Percentiles rank a stretch among this genome's conserved stretches.
Evolutionary conservation across 2,797 vertebrate species (phyloP).

Genomic region (Percopsis omiscomaycus): DNA sequence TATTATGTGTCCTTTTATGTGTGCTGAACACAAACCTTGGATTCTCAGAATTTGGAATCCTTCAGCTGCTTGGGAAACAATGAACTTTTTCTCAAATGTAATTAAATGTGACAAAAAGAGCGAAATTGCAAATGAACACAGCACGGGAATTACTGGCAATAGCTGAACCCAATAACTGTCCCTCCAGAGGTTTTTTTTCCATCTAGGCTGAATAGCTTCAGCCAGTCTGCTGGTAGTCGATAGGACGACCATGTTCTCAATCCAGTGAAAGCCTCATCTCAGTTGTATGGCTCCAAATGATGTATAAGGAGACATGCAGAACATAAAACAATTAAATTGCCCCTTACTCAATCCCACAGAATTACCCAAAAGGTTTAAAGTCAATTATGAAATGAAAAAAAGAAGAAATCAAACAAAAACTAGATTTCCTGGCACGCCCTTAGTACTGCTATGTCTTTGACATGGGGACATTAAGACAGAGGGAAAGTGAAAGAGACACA

Average conservation of each 20-base stretch:
- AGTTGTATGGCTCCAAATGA: constrained; percentile 13
- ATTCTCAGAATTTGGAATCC: constrained; percentile 56
- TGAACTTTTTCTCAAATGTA: constrained; percentile 57
- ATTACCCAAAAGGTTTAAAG: background rate
- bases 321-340: constrained; percentile 22
- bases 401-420: background rate
- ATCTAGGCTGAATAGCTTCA: constrained; percentile 49
- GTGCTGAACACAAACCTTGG: constrained; percentile 23
- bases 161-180: constrained; percentile 32
- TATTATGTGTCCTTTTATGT: constrained; percentile 13
- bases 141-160: constrained; percentile 37
- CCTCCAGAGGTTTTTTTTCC: constrained; percentile 27
- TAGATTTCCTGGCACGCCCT: background rate
- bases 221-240: constrained; percentile 55
- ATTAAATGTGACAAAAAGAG: constrained; percentile 70
- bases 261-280: constrained; percentile 51
- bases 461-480: background rate
- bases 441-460: background rate
- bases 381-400: background rate
- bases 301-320: constrained; percentile 26
- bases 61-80: constrained; percentile 49
- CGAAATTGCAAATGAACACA: constrained; percentile 58
- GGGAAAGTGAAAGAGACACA: background rate
- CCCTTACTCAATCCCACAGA: too few species aligned
- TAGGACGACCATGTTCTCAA: constrained; percentile 41